These are phyloP conservation scores for Babyrousa celebensis DNA, from an alignment of 2,797 vertebrate genomes.

Conservation along the genomic window DNA sequence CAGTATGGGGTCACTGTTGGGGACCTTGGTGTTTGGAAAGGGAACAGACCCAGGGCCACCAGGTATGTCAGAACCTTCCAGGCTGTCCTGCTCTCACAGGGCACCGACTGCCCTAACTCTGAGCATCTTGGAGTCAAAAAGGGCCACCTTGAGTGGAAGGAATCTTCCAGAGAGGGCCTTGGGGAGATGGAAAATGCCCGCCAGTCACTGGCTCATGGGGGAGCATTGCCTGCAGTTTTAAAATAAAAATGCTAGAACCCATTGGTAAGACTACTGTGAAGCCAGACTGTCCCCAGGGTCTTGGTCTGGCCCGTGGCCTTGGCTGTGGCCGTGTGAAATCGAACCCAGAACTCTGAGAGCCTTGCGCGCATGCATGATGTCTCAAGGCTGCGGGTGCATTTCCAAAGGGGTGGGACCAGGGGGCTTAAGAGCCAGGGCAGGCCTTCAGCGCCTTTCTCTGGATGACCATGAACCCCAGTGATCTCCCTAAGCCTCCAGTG, in stretches of 20 bases:
- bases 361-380: fast-evolving
- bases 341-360: background rate
- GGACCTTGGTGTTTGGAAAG: background rate
- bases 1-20: background rate
- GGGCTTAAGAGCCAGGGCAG: background rate
- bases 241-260: background rate
- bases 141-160: background rate
- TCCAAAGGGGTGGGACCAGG: background rate
- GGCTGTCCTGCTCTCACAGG: background rate
- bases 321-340: fast-evolving
- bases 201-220: background rate
- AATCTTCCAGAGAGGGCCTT: background rate
- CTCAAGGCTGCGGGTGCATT: background rate
- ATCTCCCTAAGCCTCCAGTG: no score
- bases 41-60: background rate
- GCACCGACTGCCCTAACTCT: background rate
- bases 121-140: background rate
- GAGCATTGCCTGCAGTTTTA: background rate
- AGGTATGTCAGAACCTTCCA: background rate
- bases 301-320: fast-evolving
- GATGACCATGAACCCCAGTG: background rate
- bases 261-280: background rate
- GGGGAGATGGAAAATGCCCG: fast-evolving
- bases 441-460: background rate
- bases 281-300: background rate